These are phyloP conservation scores for Pristionchus fissidentatus DNA, from an alignment of 2,888 invertebrate species.

Conservation along the genomic window DNA sequence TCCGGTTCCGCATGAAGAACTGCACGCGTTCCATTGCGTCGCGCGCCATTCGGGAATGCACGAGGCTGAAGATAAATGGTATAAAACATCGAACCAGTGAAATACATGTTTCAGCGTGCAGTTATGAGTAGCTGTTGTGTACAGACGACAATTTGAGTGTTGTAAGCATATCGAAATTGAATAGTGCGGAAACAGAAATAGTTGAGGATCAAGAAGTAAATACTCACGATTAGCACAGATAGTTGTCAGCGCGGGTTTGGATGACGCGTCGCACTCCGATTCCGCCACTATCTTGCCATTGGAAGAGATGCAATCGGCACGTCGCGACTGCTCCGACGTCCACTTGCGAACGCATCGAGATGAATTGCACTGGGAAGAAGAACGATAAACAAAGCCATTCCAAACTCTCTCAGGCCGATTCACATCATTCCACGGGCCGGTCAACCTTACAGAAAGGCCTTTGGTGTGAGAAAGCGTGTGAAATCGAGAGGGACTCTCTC, in stretches of 20 bases:
- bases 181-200: no score
- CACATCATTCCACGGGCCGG: no score
- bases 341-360: slow-evolving; percentile 81
- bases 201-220: no score
- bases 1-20: slow-evolving; percentile 86
- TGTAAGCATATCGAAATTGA: not conserved
- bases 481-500: no score
- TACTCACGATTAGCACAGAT: slow-evolving; percentile 47
- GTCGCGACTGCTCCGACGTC: slow-evolving; percentile 85
- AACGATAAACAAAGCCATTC: no score
- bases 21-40: slow-evolving; percentile 93
- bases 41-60: slow-evolving; percentile 87
- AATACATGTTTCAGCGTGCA: no score
- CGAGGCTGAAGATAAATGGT: slow-evolving; percentile 59
- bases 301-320: slow-evolving; percentile 80
- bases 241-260: not conserved
- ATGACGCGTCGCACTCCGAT: slow-evolving; percentile 9
- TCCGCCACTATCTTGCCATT: slow-evolving; percentile 79
- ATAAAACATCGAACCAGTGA: no score
- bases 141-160: not conserved
- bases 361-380: slow-evolving; percentile 57
- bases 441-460: no score
- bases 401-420: no score
- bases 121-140: not conserved
- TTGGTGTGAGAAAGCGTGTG: no score